A percentile compares a stretch with the other conserved stretches of the same genome.
Conservation (phyloP, 2,797 vertebrate genomes). For the Vultur gryphus region DNA sequence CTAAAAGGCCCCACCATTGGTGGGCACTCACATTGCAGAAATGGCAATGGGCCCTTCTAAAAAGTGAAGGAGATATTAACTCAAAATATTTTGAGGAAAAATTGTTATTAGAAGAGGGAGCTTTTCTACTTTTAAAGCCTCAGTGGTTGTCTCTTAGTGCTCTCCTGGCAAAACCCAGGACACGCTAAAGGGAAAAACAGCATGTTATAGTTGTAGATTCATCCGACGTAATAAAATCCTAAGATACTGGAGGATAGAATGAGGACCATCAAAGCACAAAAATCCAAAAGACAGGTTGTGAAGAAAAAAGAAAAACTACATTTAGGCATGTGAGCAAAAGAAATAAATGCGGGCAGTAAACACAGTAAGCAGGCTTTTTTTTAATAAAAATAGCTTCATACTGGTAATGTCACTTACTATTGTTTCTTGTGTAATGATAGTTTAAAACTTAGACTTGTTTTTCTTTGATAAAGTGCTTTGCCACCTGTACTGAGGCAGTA, state of each 20-base stretch:
- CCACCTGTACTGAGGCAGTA: background rate
- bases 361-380: background rate
- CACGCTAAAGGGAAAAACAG: background rate
- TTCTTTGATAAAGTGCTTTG: background rate
- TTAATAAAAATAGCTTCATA: background rate
- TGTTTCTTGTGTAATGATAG: background rate
- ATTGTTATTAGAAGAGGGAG: background rate
- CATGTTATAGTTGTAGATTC: background rate
- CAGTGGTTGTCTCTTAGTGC: background rate
- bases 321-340: background rate
- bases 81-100: background rate
- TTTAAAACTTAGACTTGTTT: background rate
- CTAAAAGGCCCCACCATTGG: background rate
- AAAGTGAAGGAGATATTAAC: background rate
- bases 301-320: background rate
- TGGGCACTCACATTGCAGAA: background rate
- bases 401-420: background rate
- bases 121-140: background rate
- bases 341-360: background rate
- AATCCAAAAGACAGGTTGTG: background rate
- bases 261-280: background rate
- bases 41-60: background rate
- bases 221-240: background rate
- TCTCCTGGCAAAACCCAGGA: background rate
- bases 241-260: background rate